Conservation (phyloP, 2,888 invertebrate genomes). For the Diaprepes abbreviatus region DNA sequence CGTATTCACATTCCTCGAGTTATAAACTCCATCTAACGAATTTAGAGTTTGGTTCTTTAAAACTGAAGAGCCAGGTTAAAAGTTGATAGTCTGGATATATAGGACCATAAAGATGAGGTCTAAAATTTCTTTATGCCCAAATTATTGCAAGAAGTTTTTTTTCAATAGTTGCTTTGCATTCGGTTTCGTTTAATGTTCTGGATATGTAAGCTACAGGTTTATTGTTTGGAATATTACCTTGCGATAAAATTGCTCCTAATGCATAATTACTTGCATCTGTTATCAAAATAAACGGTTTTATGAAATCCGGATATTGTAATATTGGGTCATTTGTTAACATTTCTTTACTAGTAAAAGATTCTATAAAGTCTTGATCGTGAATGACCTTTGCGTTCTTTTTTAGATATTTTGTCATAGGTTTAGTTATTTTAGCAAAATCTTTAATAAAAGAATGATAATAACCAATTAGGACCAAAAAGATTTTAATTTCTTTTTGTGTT, state of each 20-base stretch:
- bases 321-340: too few relatives aligned
- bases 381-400: slow-evolving; percentile 7
- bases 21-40: too few relatives aligned
- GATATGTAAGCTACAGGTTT: slow-evolving; percentile 58
- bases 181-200: slow-evolving; percentile 54
- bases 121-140: slow-evolving; percentile 13
- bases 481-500: neutral
- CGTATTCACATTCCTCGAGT: neutral
- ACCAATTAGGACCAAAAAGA: neutral
- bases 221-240: slow-evolving; percentile 51
- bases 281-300: slow-evolving; percentile 54
- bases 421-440: too few relatives aligned
- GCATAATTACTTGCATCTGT: slow-evolving; percentile 48
- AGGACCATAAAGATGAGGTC: slow-evolving; percentile 20
- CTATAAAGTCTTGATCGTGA: too few relatives aligned
- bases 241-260: slow-evolving; percentile 57
- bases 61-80: slow-evolving; percentile 30
- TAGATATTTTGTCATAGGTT: too few relatives aligned
- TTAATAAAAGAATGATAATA: neutral
- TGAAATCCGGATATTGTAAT: slow-evolving; percentile 58
- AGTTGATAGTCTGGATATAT: slow-evolving; percentile 40
- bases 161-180: slow-evolving; percentile 54
- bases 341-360: too few relatives aligned
- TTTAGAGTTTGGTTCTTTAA: slow-evolving; percentile 42
- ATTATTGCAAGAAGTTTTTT: slow-evolving; percentile 26